Conservation (phyloP, 2,797 vertebrate genomes). For the Acestrorhynchus altus region DNA sequence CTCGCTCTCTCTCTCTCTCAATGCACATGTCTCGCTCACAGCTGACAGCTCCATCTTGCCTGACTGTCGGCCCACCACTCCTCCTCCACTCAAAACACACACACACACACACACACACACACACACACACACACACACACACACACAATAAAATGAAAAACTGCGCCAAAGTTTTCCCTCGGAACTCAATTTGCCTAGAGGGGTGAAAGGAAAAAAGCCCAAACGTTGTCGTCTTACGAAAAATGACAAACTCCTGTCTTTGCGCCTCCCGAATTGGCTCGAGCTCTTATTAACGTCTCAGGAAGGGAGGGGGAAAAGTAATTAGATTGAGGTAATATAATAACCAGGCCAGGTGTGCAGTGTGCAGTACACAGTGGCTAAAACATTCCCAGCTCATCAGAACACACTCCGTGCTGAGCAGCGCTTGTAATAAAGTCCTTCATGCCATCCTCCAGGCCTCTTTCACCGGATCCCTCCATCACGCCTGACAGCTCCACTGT, state of each 20-base stretch:
- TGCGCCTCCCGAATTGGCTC: background rate
- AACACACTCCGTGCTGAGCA: background rate
- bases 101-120: background rate
- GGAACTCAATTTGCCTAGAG: background rate
- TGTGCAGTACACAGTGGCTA: background rate
- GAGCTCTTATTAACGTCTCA: conserved; percentile 24
- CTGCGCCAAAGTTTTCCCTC: conserved; percentile 14
- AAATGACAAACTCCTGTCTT: conserved; percentile 1
- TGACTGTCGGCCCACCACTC: conserved; percentile 11
- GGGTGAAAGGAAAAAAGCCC: background rate
- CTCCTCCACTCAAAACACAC: background rate
- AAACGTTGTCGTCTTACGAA: background rate
- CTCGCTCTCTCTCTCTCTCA: background rate
- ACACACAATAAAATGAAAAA: conserved; percentile 15
- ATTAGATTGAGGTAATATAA: conserved; percentile 7
- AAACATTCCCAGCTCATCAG: background rate
- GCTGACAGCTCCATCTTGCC: conserved; percentile 26
- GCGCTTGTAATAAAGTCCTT: conserved; percentile 21
- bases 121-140: background rate
- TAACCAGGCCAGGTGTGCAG: conserved; percentile 25
- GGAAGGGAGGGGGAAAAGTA: background rate
- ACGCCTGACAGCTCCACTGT: conserved; percentile 31
- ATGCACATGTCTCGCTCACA: background rate
- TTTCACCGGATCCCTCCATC: conserved; percentile 35
- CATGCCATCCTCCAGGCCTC: background rate